These are phyloP conservation scores for Falco berigora DNA, from an alignment of 2,797 vertebrate genomes.

Conservation along the genomic window DNA sequence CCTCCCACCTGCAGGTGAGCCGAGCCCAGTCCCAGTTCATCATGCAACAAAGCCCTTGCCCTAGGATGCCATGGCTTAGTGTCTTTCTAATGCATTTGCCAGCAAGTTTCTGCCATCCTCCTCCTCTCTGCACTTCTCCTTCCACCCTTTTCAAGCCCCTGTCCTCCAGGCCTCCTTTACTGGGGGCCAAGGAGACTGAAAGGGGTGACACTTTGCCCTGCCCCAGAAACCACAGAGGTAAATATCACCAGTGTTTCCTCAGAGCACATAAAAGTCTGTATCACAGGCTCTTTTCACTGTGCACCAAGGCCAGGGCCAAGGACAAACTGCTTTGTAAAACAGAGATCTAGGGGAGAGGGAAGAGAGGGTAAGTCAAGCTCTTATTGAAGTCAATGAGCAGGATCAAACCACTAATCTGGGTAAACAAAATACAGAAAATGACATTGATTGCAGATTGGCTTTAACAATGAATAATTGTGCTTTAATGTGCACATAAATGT, in stretches of 20 bases:
- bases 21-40: background rate
- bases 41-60: background rate
- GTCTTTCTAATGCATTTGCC: background rate
- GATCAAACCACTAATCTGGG: conserved; percentile 51
- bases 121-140: background rate
- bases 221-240: background rate
- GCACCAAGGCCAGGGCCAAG: conserved; percentile 32
- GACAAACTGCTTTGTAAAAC: conserved; percentile 12
- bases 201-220: background rate
- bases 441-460: conserved; percentile 73
- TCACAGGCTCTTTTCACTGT: background rate
- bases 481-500: conserved; percentile 71
- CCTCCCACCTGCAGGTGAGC: background rate
- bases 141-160: background rate
- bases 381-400: conserved; percentile 40
- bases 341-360: background rate
- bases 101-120: background rate
- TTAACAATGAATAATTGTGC: conserved; percentile 73
- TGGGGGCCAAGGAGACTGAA: background rate
- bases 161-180: background rate
- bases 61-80: background rate
- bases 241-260: background rate
- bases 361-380: background rate
- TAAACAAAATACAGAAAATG: conserved; percentile 67
- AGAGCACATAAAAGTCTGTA: background rate